A percentile compares a stretch with the other conserved stretches of the same genome.
These are phyloP conservation scores for Chrysopa pallens DNA, from an alignment of 1,140 invertebrate species.

Conservation along the genomic window DNA sequence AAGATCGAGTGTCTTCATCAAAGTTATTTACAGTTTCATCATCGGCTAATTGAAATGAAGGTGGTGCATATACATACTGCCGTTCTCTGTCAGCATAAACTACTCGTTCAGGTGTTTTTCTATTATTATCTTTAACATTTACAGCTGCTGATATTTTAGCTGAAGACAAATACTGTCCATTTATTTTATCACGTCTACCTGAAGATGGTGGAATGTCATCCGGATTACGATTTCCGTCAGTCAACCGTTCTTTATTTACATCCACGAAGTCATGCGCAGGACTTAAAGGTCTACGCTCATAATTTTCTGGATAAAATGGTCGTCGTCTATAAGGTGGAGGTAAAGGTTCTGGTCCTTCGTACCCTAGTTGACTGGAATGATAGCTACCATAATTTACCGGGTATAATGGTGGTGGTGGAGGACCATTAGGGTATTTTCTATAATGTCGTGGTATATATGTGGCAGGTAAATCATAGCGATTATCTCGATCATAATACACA, in stretches of 20 bases:
- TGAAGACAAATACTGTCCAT: slow-evolving; percentile 8
- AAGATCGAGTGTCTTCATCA: no score
- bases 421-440: background rate
- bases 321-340: slow-evolving; percentile 3
- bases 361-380: no score
- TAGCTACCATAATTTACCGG: background rate
- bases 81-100: slow-evolving; percentile 17
- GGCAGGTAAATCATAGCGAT: background rate
- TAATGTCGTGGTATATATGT: background rate
- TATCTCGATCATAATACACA: background rate
- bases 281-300: background rate
- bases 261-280: background rate
- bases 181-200: slow-evolving; percentile 8
- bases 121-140: slow-evolving; percentile 11
- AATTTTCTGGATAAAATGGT: slow-evolving; percentile 7
- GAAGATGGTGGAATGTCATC: slow-evolving; percentile 8
- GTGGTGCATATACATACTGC: slow-evolving; percentile 7
- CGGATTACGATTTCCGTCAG: slow-evolving; percentile 3
- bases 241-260: no score
- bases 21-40: background rate
- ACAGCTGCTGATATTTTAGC: slow-evolving; percentile 16
- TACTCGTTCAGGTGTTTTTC: slow-evolving; percentile 17
- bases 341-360: no score
- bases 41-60: background rate
- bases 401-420: background rate